Evolutionary conservation across 2,797 vertebrate species (phyloP).

Genomic region (Sardinella longiceps): DNA sequence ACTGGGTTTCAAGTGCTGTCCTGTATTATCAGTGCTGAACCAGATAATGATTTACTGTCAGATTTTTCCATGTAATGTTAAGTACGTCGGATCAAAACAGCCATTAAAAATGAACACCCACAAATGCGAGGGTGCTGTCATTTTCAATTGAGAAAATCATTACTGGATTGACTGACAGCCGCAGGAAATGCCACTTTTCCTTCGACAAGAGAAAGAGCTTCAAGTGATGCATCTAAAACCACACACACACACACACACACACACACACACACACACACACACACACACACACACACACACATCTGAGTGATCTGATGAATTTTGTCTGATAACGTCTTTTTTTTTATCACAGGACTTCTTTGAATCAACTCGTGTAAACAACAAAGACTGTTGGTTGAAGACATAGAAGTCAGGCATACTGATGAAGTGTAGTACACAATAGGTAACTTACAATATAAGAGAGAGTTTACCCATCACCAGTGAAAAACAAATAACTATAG

Average conservation of each 20-base stretch:
- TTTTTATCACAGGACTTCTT: background rate
- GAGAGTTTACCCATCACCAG: too few species aligned
- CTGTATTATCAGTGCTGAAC: background rate
- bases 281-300: too few species aligned
- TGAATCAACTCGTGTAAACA: background rate
- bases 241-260: too few species aligned
- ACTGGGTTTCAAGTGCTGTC: background rate
- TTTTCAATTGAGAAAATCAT: background rate
- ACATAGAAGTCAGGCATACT: too few species aligned
- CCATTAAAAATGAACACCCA: conserved; percentile 1
- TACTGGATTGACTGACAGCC: conserved; percentile 8
- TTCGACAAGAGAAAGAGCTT: background rate
- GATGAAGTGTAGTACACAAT: background rate
- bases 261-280: too few species aligned
- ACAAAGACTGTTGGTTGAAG: background rate
- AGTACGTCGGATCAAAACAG: background rate
- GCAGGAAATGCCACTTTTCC: background rate
- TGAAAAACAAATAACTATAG: too few species aligned
- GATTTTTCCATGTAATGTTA: background rate
- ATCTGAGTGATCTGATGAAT: background rate
- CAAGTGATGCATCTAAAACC: background rate
- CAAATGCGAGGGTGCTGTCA: conserved; percentile 1
- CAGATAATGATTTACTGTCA: conserved; percentile 16
- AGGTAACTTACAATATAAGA: too few species aligned
- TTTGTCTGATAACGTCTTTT: background rate